Percentiles rank a stretch among this genome's conserved stretches.
Conservation (phyloP, 1,140 invertebrate species). For the Battus philenor region DNA sequence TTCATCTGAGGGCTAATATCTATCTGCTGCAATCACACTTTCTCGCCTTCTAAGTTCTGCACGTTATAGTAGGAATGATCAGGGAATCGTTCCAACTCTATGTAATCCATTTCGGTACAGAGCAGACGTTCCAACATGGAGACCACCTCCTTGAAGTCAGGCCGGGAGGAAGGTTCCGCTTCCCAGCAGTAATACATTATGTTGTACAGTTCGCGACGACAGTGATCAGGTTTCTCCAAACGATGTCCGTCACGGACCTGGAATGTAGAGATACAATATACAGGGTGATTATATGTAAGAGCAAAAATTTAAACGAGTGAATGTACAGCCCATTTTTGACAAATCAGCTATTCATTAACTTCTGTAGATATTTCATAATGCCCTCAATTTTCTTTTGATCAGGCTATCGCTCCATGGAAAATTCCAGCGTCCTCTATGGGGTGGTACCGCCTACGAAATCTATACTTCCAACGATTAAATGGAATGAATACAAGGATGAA, state of each 20-base stretch:
- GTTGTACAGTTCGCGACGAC: slow-evolving; percentile 91
- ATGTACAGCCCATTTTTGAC: no score
- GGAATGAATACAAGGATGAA: no score
- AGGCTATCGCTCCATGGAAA: no score
- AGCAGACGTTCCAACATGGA: slow-evolving; percentile 87
- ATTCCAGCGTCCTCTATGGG: no score
- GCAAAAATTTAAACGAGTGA: no score
- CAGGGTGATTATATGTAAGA: no score
- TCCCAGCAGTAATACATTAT: slow-evolving; percentile 97
- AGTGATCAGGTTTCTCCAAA: slow-evolving; percentile 92
- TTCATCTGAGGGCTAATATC: no score
- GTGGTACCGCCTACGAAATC: no score
- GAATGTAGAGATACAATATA: not conserved
- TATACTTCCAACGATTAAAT: no score
- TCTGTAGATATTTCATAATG: no score
- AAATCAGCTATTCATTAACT: no score
- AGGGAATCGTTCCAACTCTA: slow-evolving; percentile 93
- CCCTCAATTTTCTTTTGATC: no score
- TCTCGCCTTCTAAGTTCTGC: slow-evolving; percentile 89
- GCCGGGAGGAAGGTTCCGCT: slow-evolving; percentile 84
- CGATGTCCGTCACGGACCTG: slow-evolving; percentile 89
- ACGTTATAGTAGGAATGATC: slow-evolving; percentile 97
- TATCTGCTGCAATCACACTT: slow-evolving; percentile 76
- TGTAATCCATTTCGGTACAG: slow-evolving; percentile 93
- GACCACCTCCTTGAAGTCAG: slow-evolving; percentile 88